Conservation (phyloP, 2,888 invertebrate species). For the Drosophila kanekoi region DNA sequence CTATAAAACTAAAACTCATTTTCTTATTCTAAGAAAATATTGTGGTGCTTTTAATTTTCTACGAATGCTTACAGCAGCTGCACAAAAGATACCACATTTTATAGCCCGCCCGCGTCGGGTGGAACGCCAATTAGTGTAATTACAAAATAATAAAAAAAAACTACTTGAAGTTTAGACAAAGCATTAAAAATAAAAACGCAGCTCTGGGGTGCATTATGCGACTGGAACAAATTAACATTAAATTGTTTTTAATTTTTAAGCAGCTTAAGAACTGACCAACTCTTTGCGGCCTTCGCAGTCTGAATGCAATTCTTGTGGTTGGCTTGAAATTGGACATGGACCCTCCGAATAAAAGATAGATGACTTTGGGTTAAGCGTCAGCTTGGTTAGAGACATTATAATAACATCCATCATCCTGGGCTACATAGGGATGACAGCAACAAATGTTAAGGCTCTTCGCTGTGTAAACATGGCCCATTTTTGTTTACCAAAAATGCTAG, state of each 20-base stretch:
- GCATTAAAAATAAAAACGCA: slow-evolving; percentile 10
- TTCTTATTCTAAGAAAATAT: slow-evolving; percentile 8
- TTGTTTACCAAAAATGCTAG: slow-evolving; percentile 57
- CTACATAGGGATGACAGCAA: slow-evolving; percentile 59
- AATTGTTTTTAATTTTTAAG: slow-evolving; percentile 69
- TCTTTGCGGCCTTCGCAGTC: slow-evolving; percentile 14
- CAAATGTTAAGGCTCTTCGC: slow-evolving; percentile 49
- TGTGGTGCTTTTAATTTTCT: neutral
- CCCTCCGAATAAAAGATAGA: neutral
- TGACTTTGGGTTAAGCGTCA: slow-evolving; percentile 49
- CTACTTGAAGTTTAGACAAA: slow-evolving; percentile 26
- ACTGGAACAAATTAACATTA: slow-evolving; percentile 47
- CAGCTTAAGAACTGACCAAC: slow-evolving; percentile 50
- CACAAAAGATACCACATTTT: slow-evolving; percentile 53
- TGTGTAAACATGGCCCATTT: slow-evolving; percentile 66
- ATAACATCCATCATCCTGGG: slow-evolving; percentile 71
- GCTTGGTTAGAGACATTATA: slow-evolving; percentile 60
- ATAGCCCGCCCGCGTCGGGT: slow-evolving; percentile 28
- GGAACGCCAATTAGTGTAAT: slow-evolving; percentile 66
- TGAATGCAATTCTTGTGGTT: slow-evolving; percentile 13
- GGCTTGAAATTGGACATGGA: neutral
- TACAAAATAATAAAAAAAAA: slow-evolving; percentile 52
- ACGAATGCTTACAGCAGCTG: slow-evolving; percentile 1
- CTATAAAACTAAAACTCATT: slow-evolving; percentile 1
- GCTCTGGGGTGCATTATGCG: slow-evolving; percentile 6